A percentile compares a stretch with the other conserved stretches of the same genome.
Evolutionary conservation across 2,113 vertebrate genomes (phyloP).

Genomic region (Ranitomeya imitator): DNA sequence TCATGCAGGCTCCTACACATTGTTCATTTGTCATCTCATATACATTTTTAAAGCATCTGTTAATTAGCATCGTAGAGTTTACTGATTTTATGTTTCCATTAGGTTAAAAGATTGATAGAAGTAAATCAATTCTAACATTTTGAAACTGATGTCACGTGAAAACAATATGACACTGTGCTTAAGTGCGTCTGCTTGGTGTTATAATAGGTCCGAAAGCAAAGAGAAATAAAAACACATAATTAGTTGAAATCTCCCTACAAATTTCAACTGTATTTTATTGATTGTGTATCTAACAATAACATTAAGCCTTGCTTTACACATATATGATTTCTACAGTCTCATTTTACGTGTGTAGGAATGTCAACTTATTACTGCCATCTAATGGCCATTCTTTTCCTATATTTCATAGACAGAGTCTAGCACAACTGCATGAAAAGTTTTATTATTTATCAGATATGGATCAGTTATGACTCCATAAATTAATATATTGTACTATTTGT

Average conservation of each 20-base stretch:
- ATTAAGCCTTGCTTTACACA: neutral
- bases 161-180: neutral
- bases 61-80: constrained; percentile 21
- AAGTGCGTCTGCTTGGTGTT: neutral
- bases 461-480: neutral
- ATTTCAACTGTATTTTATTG: neutral
- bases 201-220: neutral
- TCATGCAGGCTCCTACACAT: constrained; percentile 6
- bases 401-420: neutral
- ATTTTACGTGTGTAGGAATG: neutral
- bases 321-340: neutral
- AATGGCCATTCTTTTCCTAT: neutral
- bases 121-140: constrained; percentile 38
- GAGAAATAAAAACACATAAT: neutral
- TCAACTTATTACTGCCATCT: constrained; percentile 21
- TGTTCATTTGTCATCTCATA: constrained; percentile 35
- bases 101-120: constrained; percentile 19
- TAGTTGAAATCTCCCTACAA: neutral
- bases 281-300: neutral
- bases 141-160: neutral
- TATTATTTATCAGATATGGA: neutral
- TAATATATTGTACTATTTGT: neutral
- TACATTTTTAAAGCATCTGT: constrained; percentile 41
- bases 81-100: constrained; percentile 16
- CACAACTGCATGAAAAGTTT: neutral